phyloP scores from a whole-genome alignment of 2,113 vertebrate genomes.

The Pycnonotus jocosus region DNA sequence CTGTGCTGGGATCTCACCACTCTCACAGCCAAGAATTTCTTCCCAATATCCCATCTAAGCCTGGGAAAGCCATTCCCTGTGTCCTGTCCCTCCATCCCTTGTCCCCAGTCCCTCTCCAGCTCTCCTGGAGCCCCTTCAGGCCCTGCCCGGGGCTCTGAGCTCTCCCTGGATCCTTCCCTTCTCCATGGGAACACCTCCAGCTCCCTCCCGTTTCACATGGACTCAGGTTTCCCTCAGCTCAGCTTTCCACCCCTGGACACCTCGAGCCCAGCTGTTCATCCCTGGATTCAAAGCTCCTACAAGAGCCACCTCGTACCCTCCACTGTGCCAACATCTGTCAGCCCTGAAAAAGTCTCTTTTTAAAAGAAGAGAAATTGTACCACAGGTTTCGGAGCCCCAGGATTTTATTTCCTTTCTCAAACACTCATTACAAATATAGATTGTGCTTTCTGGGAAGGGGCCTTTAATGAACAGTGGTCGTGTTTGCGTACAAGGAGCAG shows the following conservation, averaged over 20 bases:
- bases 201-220: background rate
- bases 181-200: accelerated
- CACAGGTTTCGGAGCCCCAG: slow-evolving; percentile 43
- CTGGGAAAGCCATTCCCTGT: background rate
- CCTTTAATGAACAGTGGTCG: slow-evolving; percentile 70
- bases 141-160: background rate
- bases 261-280: background rate
- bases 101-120: background rate
- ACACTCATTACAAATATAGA: slow-evolving; percentile 70
- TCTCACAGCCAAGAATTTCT: accelerated
- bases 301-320: slow-evolving; percentile 7
- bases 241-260: background rate
- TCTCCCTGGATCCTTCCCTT: background rate
- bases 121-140: background rate
- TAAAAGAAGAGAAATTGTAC: slow-evolving; percentile 63
- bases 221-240: background rate
- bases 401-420: slow-evolving; percentile 69
- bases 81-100: background rate
- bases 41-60: background rate
- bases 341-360: slow-evolving; percentile 45
- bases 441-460: slow-evolving; percentile 68
- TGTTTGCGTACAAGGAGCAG: slow-evolving; percentile 73
- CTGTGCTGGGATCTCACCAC: background rate
- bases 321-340: slow-evolving; percentile 18
- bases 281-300: slow-evolving; percentile 13